Base-by-base conservation (phyloP, 1,140 invertebrate species). In the Drosophila novamexicana region DNA sequence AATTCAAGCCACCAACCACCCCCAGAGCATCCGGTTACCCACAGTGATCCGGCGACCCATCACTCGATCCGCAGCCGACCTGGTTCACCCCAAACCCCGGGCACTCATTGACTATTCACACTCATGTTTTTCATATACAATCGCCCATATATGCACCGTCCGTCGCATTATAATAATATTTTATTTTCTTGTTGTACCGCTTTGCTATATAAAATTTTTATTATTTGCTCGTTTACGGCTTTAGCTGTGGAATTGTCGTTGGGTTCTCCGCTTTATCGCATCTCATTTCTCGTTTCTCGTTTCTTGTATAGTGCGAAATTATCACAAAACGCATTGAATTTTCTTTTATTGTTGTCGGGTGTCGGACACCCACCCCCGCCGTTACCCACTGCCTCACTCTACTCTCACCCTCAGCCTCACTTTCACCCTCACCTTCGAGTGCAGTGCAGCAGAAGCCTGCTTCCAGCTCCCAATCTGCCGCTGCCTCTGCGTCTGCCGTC, bases 291-390 rank as follows among this genome's bases (percentile, higher is more conserved):
- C 81, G 81, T 62, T 80, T 72, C 47, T 65, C 67, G 61, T 84
- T 83, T 72, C 42, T 70, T 67, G 68, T 85, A 59, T 86, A 85
- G 81, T 89, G 84, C 77, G 62, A 81, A 89, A 89, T 88, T 84
- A 83, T 89, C 74, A 83, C 77, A 84, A 77, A 88, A 88, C 81
- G 81, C 84, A 88, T 88, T 89, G 84, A 89, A 89, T 89, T 89
- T 84, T 77, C 70, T 90, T 84, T 88, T 89, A 89, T 88, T 88
- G 85, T 88, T 84, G 84, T 74, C 76, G 73, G 57, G 61, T 57
- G 72, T 65, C 61, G 59, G 45, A 53, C 76, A 64, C 49, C 57
- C 56, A 53, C 59, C 49, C 72, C 39, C 54, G 39, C 52, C 6
- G n/a, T 45, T 29, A 42, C 29, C 59, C 12, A 18, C 36, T 18